Percentiles rank a stretch among this genome's conserved stretches.
These are phyloP conservation scores for Takifugu rubripes DNA, from an alignment of 2,797 vertebrate species.

Conservation along the genomic window DNA sequence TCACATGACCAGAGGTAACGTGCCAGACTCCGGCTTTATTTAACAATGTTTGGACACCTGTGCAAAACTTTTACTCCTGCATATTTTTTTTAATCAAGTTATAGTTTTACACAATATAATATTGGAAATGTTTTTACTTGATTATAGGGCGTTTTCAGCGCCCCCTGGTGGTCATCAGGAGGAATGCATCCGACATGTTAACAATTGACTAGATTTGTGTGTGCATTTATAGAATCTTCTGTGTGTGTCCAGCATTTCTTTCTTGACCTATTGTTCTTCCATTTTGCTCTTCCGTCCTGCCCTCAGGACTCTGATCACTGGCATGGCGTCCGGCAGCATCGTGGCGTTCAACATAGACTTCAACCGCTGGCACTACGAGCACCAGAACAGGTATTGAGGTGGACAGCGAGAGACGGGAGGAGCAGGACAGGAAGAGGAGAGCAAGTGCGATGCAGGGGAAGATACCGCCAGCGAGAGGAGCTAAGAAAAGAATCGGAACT, in stretches of 20 bases:
- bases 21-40: neutral
- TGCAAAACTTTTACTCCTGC: too few species aligned
- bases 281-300: slow-evolving; percentile 3
- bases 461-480: slow-evolving; percentile 49
- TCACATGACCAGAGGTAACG: slow-evolving; percentile 98
- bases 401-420: slow-evolving; percentile 37
- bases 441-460: slow-evolving; percentile 33
- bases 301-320: slow-evolving; percentile 94
- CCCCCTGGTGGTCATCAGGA: too few species aligned
- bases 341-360: slow-evolving; percentile 99
- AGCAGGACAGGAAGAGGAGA: slow-evolving; percentile 18
- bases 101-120: too few species aligned
- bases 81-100: too few species aligned
- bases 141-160: too few species aligned
- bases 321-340: slow-evolving; percentile 99
- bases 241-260: neutral
- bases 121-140: too few species aligned
- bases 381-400: slow-evolving; percentile 97
- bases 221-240: neutral
- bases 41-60: too few species aligned
- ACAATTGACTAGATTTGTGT: too few species aligned
- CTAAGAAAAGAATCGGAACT: slow-evolving; percentile 43
- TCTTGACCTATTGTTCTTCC: too few species aligned
- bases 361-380: slow-evolving; percentile 99
- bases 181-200: too few species aligned